phyloP scores from a whole-genome alignment of 2,888 invertebrate genomes.

The Drosophila quinaria region DNA sequence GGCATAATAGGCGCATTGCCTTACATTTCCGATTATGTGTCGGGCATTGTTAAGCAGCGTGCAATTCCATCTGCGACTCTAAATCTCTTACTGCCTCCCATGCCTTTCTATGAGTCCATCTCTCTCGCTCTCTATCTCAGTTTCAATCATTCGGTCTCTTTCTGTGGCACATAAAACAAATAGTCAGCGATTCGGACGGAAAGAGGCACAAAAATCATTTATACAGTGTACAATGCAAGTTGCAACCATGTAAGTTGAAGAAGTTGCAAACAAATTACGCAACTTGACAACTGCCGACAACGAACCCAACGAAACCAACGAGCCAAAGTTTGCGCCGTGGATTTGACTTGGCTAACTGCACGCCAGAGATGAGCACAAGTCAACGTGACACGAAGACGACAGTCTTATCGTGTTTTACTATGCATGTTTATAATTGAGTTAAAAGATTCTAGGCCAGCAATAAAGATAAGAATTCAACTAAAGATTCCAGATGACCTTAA shows the following conservation, averaged over 20 bases:
- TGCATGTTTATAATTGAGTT: not conserved
- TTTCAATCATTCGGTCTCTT: not conserved
- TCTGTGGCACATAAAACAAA: conserved; percentile 39
- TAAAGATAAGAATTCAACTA: not conserved
- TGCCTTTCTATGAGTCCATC: not conserved
- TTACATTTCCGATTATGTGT: conserved; percentile 72
- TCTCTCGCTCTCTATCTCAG: not conserved
- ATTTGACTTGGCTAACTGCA: conserved; percentile 44
- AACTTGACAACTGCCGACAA: conserved; percentile 62
- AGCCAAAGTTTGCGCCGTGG: conserved; percentile 11
- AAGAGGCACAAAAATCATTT: conserved; percentile 49
- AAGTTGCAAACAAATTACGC: conserved; percentile 78
- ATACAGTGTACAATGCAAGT: conserved; percentile 44
- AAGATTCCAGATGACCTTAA: not conserved
- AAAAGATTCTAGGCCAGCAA: not conserved
- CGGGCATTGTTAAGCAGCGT: conserved; percentile 49
- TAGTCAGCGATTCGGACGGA: conserved; percentile 44
- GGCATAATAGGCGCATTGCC: conserved; percentile 58
- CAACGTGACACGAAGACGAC: conserved; percentile 10
- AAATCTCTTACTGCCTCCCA: not conserved
- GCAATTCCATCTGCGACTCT: conserved; percentile 25
- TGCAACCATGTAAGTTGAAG: conserved; percentile 36
- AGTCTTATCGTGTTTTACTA: not conserved
- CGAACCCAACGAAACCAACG: not conserved
- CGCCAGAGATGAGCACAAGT: not conserved